phyloP scores from a whole-genome alignment of 2,113 vertebrate genomes.

The Protomyctophum bolini region DNA sequence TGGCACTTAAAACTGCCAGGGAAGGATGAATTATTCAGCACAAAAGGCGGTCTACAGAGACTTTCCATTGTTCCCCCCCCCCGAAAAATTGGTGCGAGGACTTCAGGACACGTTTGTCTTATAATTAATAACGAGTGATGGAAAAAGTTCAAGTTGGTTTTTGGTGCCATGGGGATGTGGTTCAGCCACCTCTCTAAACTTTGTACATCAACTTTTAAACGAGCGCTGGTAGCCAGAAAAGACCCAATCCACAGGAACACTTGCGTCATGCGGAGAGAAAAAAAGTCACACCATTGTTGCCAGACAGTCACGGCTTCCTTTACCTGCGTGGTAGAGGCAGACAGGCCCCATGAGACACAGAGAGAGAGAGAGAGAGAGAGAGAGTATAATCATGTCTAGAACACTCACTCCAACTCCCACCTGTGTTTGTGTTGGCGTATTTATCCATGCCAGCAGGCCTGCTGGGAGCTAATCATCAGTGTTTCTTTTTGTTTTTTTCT shows the following conservation, averaged over 20 bases:
- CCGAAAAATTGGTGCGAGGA: conserved; percentile 22
- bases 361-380: background rate
- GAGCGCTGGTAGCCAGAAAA: conserved; percentile 54
- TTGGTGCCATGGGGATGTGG: no score
- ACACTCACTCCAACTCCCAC: no score
- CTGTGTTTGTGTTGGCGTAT: background rate
- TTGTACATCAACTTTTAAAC: conserved; percentile 55
- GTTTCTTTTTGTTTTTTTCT: conserved; percentile 32
- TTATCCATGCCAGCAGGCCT: background rate
- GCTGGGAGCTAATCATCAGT: conserved; percentile 29
- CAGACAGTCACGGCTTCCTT: conserved; percentile 49
- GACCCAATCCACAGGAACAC: conserved; percentile 61
- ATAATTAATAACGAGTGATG: background rate
- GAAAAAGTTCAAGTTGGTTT: conserved; percentile 8
- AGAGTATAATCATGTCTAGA: background rate
- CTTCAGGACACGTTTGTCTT: conserved; percentile 32
- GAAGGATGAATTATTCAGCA: conserved; percentile 50
- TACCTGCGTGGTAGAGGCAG: conserved; percentile 51
- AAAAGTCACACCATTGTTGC: conserved; percentile 45
- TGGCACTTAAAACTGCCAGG: conserved; percentile 29
- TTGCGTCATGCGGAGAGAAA: conserved; percentile 50
- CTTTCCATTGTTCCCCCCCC: conserved; percentile 1
- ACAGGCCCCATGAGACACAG: background rate
- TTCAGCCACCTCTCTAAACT: background rate
- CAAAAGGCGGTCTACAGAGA: conserved; percentile 26